Evolutionary conservation across 2,113 vertebrate genomes (phyloP), one percentile per base, ranked within the genome.

Genomic region (Channa argus): DNA sequence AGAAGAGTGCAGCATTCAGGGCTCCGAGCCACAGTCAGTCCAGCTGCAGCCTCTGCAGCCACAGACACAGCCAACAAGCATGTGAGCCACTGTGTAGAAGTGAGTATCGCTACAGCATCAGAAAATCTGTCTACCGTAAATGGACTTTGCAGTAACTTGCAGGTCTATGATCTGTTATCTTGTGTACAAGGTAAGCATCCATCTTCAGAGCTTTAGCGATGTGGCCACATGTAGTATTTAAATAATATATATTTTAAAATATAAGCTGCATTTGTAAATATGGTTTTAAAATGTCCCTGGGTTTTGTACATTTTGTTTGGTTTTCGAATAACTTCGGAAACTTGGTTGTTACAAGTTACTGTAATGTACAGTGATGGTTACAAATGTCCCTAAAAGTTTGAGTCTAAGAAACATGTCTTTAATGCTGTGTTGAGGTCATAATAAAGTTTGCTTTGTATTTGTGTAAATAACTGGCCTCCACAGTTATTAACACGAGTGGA

Each of bases 31-130:
- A 0, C 83, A 77, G 13, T 69, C 94, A 0, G 90, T 89, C 3
- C 92, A 95, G 0, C 79, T 95, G 4, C 87, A 89, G 94, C 76
- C 90, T 37, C 79, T 89, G 80, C 94, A 96, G 84, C 91, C 95
- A 2, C 96, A 97, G 84, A 91, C 95, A 2, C 96, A 97, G 79
- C 93, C 96, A 0, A 95, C 93, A 45, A 97, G 95, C 89, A 89
- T 97, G 92, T 96, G 88, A 95, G 65, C 45, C 9, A 1, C 53
- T 0, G 38, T 11, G 15, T 50, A 41, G 47, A 80, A 49, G 54
- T 8, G 34, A 45, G 56, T 36, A 5, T 38, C 3, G 24, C 64
- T 50, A 14, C 60, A 36, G 44, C 13, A 5, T 37, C 52, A 58
- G 59, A 41, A 63, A 36, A 36, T 39, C 59, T 3, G 4, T 12